These are phyloP conservation scores for Pocillopora verrucosa DNA, from an alignment of 64 coral and sea anemone species.

Conservation along the genomic window DNA sequence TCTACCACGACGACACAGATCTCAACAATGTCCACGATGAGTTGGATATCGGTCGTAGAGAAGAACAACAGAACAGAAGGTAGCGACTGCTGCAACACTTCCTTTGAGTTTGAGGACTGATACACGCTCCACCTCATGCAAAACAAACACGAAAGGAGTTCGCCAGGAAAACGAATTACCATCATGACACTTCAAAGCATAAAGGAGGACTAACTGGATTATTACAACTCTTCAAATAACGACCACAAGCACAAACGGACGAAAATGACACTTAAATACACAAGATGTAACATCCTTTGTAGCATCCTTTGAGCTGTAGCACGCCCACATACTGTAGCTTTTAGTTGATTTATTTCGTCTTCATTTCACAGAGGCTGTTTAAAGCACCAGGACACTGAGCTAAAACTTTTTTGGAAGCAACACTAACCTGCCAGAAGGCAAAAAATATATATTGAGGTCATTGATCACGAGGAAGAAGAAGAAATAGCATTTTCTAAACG, in stretches of 20 bases:
- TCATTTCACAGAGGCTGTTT: conserved; percentile 78
- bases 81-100: conserved; percentile 23
- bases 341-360: conserved; percentile 64
- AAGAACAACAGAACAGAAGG: background rate
- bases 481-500: background rate
- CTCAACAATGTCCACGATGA: conserved; percentile 36
- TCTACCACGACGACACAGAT: conserved; percentile 43
- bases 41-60: conserved; percentile 12
- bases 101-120: conserved; percentile 3
- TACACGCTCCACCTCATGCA: too few species aligned
- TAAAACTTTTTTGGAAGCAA: conserved; percentile 83
- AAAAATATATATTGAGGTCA: background rate
- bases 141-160: too few species aligned
- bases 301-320: conserved; percentile 47
- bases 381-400: conserved; percentile 65
- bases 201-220: too few species aligned
- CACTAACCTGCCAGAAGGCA: conserved; percentile 46
- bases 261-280: too few species aligned
- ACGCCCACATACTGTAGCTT: conserved; percentile 69
- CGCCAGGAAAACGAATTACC: too few species aligned
- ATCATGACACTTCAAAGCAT: too few species aligned
- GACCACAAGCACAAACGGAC: too few species aligned
- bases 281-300: conserved; percentile 19
- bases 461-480: too few species aligned
- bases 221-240: too few species aligned